Percentiles rank a stretch among this genome's conserved stretches.
Conservation (phyloP, 2,113 vertebrate species). For the Cyanoderma ruficeps region DNA sequence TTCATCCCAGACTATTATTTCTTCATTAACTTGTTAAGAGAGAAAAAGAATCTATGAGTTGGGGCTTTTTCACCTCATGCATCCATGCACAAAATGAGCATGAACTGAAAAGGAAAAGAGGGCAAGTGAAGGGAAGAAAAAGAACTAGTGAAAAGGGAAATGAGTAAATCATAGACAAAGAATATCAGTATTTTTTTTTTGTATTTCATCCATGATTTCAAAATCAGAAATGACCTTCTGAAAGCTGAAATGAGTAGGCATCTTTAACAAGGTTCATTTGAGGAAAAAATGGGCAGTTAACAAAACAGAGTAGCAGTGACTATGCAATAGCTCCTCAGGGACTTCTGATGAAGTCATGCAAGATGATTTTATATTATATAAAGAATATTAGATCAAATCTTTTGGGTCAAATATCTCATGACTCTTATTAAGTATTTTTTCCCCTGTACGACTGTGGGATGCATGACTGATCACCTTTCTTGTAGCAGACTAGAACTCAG, state of each 20-base stretch:
- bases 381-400: conserved; percentile 59
- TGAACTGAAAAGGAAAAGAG: conserved; percentile 22
- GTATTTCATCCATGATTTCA: background rate
- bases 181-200: background rate
- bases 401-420: conserved; percentile 44
- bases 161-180: background rate
- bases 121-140: background rate
- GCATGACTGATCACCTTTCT: conserved; percentile 50
- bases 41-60: background rate
- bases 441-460: background rate
- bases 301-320: conserved; percentile 31
- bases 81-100: conserved; percentile 8
- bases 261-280: conserved; percentile 56
- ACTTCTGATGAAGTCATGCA: conserved; percentile 53
- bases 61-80: background rate
- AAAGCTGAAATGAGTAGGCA: conserved; percentile 24
- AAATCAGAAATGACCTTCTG: conserved; percentile 14
- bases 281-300: conserved; percentile 50
- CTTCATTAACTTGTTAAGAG: conserved; percentile 49
- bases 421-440: conserved; percentile 22
- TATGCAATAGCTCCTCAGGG: conserved; percentile 36
- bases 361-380: conserved; percentile 56
- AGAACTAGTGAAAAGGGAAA: background rate
- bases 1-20: conserved; percentile 31
- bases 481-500: background rate